Base-by-base conservation (phyloP, 1,140 invertebrate species). In the Galleria mellonella region DNA sequence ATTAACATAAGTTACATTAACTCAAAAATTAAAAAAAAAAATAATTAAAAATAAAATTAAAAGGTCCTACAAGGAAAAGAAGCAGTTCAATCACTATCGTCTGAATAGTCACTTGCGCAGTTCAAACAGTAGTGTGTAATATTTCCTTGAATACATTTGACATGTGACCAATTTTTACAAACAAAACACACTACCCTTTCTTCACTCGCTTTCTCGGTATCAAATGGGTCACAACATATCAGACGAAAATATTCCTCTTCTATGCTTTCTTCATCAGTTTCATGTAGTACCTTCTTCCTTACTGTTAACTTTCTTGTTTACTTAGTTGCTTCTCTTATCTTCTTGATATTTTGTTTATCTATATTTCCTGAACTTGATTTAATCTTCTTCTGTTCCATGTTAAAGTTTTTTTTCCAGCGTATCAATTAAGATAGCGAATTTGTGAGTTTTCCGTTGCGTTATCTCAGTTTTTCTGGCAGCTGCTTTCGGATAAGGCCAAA, bases 241-340 rank as follows among this genome's bases (percentile, higher is more conserved):
- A 47, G 37, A 41, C 38, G 40, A 41, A 47, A 47, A 47, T 41
- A 47, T 4, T 11, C 45, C 32, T 47, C 38, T 9, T 28, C 38
- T 47, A 17, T 30, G 14, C 8, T 38, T 38, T 47, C 31, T 40
- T 47, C 38, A n/a, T 47, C 45, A 13, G 37, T 33, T 10, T 47
- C 37, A 4, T 47, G 37, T 47, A 40, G 13, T 12, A 47, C 15
- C 17, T 47, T 47, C 12, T 31, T 35, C 37, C 40, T 47, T 40
- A 41, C 45, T 9, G 30, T 5, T 33, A 23, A 31, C 2, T 36
- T 47, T 41, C 30, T 11, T 39, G 36, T 14, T 47, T 40, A 13
- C 37, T 33, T 47, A 28, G 9, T 37, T 35, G 13, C 28, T 28
- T 40, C 28, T 13, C 23, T 40, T 47, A n/a, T 2, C 37, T 9